Percentiles rank a stretch among this genome's conserved stretches.
Evolutionary conservation across 2,888 invertebrate species (phyloP).

Genomic region (Trichopria drosophilae): DNA sequence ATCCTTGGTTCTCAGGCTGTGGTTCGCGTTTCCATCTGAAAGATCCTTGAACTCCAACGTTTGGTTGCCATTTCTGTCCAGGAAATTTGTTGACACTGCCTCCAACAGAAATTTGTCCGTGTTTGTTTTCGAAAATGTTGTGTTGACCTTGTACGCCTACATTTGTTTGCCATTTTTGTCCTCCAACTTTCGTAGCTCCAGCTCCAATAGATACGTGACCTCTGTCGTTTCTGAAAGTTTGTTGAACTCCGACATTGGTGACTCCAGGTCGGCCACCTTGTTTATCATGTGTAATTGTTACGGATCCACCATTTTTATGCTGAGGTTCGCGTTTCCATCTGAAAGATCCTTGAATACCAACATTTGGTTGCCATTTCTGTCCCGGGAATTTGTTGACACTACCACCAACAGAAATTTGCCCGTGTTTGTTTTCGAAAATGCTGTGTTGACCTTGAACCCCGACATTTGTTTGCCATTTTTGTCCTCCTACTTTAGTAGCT

Average conservation of each 20-base stretch:
- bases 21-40: constrained; percentile 21
- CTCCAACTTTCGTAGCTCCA: no score
- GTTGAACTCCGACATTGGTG: no score
- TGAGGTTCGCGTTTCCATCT: constrained; percentile 22
- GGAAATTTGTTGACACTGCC: constrained; percentile 23
- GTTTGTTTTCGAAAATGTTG: constrained; percentile 11
- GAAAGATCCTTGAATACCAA: constrained; percentile 22
- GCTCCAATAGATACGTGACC: no score
- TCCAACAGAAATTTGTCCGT: constrained; percentile 26
- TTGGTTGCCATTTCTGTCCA: constrained; percentile 25
- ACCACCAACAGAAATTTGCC: constrained; percentile 25
- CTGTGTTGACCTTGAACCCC: no score
- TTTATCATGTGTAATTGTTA: no score
- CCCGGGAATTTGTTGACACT: constrained; percentile 25
- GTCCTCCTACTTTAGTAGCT: no score
- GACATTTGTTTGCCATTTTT: no score
- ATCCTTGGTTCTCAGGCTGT: neutral
- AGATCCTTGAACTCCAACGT: constrained; percentile 24
- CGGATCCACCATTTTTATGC: no score
- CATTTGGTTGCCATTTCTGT: constrained; percentile 26
- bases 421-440: constrained; percentile 16
- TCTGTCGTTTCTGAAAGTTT: no score
- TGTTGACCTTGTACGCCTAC: no score
- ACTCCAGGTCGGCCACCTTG: no score
- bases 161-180: no score